Evolutionary conservation across 2,888 invertebrate species (phyloP).

Genomic region (Trilocha varians): DNA sequence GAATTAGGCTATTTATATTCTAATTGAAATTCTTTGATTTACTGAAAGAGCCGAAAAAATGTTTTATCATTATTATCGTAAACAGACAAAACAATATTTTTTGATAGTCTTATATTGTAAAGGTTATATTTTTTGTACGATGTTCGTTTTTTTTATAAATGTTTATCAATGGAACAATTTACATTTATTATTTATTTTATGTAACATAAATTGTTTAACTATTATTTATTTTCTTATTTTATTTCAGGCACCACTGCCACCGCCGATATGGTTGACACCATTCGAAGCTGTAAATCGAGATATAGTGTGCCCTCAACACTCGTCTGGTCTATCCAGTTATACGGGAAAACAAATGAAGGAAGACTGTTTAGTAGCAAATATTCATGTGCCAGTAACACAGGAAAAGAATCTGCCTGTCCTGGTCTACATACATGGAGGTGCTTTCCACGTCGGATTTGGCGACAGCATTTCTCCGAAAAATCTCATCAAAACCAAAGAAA

Average conservation of each 20-base stretch:
- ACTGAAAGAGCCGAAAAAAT: too few species aligned
- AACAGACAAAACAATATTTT: too few species aligned
- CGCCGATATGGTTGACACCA: slow-evolving; percentile 25
- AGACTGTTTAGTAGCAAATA: slow-evolving; percentile 44
- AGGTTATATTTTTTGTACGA: too few species aligned
- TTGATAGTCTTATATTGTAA: too few species aligned
- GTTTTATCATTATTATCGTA: too few species aligned
- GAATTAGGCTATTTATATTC: too few species aligned
- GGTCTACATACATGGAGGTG: slow-evolving; percentile 56
- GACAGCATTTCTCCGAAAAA: slow-evolving; percentile 22
- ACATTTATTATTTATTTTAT: too few species aligned
- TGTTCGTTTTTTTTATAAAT: too few species aligned
- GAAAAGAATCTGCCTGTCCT: slow-evolving; percentile 39
- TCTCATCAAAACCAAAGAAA: slow-evolving; percentile 23
- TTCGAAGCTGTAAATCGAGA: slow-evolving; percentile 23
- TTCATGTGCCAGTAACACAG: slow-evolving; percentile 36
- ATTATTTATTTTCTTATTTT: background rate
- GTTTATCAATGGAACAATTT: too few species aligned
- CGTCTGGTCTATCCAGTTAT: background rate
- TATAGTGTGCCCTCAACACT: slow-evolving; percentile 27
- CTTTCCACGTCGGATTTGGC: slow-evolving; percentile 39
- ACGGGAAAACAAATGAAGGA: slow-evolving; percentile 20
- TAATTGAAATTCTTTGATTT: too few species aligned
- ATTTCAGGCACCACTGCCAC: slow-evolving; percentile 30
- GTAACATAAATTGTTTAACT: too few species aligned